Percentiles rank a stretch among this genome's conserved stretches.
Evolutionary conservation across 2,113 vertebrate species (phyloP).

Genomic region (Ellobius talpinus): DNA sequence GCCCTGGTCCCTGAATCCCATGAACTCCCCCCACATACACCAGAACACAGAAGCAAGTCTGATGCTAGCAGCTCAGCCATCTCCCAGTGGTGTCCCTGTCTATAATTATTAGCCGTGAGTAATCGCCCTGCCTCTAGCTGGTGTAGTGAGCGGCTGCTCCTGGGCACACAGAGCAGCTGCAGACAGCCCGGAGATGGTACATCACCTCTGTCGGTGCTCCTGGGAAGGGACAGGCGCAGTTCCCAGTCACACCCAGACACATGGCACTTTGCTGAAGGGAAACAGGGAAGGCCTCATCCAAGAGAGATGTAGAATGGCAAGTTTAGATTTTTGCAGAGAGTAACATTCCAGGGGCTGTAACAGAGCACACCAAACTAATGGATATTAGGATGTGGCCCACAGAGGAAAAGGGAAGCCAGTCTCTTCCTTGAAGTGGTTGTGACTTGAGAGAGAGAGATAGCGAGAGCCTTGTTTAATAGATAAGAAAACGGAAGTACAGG

Average conservation of each 20-base stretch:
- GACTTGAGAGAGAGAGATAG: not conserved
- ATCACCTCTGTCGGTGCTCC: slow-evolving; percentile 36
- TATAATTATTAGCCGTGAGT: slow-evolving; percentile 62
- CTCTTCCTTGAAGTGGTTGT: not conserved
- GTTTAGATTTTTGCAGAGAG: not conserved
- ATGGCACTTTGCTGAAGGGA: not conserved
- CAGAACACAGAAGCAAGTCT: not conserved
- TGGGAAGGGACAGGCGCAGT: slow-evolving; percentile 26
- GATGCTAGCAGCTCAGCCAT: not conserved
- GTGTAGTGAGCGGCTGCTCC: not conserved
- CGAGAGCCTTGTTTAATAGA: not conserved
- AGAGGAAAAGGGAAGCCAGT: not conserved
- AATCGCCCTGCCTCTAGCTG: not conserved
- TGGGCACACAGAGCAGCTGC: slow-evolving; percentile 47
- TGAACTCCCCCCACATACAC: not conserved
- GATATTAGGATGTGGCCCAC: not conserved
- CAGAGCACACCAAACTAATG: not conserved
- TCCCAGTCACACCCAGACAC: not conserved
- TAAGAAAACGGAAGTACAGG: not conserved
- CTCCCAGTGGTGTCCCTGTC: not conserved
- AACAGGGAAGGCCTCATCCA: not conserved
- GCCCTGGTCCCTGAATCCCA: not conserved
- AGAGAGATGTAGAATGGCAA: not conserved
- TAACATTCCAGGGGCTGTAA: not conserved
- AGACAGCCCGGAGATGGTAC: not conserved